phyloP scores from a whole-genome alignment of 2,797 vertebrate species.

The Podarcis lilfordi region DNA sequence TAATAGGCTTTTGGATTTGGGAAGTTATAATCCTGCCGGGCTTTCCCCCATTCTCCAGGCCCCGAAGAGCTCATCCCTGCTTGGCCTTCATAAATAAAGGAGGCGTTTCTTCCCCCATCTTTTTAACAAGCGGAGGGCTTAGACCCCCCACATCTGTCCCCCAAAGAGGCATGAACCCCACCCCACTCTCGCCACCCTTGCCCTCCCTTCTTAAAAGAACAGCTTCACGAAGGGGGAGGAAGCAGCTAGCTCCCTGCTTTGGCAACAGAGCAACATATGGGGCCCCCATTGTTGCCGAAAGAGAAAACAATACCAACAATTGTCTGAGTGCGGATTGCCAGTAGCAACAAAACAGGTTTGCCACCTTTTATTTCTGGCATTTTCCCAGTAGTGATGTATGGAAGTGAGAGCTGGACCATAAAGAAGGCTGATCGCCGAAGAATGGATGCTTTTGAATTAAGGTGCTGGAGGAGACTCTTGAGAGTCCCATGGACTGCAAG shows the following conservation, averaged over 20 bases:
- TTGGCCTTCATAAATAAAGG: conserved; percentile 24
- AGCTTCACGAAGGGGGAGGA: not conserved
- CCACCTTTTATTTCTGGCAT: not conserved
- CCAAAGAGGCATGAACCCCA: conserved; percentile 43
- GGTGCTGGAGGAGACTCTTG: too few relatives aligned
- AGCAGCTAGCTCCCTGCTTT: not conserved
- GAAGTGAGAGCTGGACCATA: too few relatives aligned
- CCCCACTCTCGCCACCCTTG: not conserved
- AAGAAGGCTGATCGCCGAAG: too few relatives aligned
- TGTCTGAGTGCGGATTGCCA: not conserved
- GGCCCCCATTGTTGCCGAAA: not conserved
- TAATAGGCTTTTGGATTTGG: conserved; percentile 16
- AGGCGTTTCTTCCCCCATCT: not conserved
- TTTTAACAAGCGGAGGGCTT: not conserved
- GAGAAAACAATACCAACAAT: not conserved
- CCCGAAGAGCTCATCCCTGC: conserved; percentile 36
- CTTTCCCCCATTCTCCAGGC: conserved; percentile 46
- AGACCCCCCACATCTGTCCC: not conserved
- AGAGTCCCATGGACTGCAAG: too few relatives aligned
- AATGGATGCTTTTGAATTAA: too few relatives aligned
- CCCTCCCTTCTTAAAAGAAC: not conserved
- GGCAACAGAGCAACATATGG: not conserved
- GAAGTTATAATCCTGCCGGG: conserved; percentile 56
- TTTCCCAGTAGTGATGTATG: too few relatives aligned
- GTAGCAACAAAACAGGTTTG: not conserved